Evolutionary conservation across 92 coral and sea anemone species (phyloP), one percentile per base, ranked within the genome.

Genomic region (Phymanthus crucifer): DNA sequence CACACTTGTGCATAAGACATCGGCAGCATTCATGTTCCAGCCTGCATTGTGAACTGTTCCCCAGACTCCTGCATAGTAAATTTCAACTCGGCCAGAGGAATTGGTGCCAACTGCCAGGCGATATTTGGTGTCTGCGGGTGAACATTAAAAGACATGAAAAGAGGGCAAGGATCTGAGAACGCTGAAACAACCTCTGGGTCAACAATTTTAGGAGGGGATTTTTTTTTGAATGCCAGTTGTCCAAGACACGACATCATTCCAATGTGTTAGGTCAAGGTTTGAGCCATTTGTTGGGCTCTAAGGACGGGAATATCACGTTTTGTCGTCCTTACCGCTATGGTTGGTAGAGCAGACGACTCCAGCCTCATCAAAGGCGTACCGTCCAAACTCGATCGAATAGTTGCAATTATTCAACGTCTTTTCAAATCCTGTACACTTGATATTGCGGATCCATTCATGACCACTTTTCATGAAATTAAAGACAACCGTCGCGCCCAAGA

Each of bases 21-120:
- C 70, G 24, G 90, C 85, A 29, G 87, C 79, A 14, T 31, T 82
- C 3, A 80, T 40, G 71, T 77, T 72, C 87, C 90, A 89, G 56
- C 87, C 90, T 10, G 32, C 81, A 57, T 89, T 89, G 73, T 81
- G 72, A 32, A 89, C 81, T 37, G 93, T 85, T 32, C 93, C 93
- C 93, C 90, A 89, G 78, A 86, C 50, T 17, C 93, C 93, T 14
- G 81, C 90, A 23, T 79, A 71, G 45, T 38, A 48, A 35, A 86
- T 86, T 11, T 85, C 87, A n/a, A 89, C 76, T 16, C 90, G 87
- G 50, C 93, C 93, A 61, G 87, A 73, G 8, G 85, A 46, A 21
- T 47, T 67, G 2, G 70, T 67, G 38, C 93, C 75, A 3, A 87
- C 93, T 34, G 90, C 77, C 38, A 89, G 93, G 54, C 85, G 79